phyloP scores from a whole-genome alignment of 2,888 invertebrate genomes.

The Cryptocephalus moraei region DNA sequence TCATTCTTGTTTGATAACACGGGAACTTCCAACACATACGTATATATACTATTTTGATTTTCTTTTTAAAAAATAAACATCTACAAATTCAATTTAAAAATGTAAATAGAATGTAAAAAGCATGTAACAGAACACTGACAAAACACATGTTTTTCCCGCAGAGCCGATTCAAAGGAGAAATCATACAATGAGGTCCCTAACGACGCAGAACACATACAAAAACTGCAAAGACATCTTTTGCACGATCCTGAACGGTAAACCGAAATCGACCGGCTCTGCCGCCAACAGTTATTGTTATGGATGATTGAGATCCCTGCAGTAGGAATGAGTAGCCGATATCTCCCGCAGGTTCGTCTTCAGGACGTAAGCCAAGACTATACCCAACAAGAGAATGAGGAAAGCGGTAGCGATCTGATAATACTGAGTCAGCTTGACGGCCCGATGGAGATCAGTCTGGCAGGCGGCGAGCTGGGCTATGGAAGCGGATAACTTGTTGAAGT shows the following conservation, averaged over 20 bases:
- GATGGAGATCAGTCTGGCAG: slow-evolving; percentile 39
- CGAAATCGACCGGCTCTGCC: slow-evolving; percentile 19
- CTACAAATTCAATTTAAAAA: too few relatives aligned
- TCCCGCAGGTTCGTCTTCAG: slow-evolving; percentile 8
- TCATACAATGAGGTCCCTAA: slow-evolving; percentile 4
- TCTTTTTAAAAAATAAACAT: too few relatives aligned
- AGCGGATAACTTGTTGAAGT: slow-evolving; percentile 25
- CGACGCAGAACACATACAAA: slow-evolving; percentile 21
- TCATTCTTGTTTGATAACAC: too few relatives aligned
- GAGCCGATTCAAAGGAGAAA: background rate
- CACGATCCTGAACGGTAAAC: slow-evolving; percentile 19
- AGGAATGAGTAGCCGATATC: slow-evolving; percentile 9
- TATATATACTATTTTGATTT: too few relatives aligned
- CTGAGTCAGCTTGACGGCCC: slow-evolving; percentile 41
- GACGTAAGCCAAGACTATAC: slow-evolving; percentile 16
- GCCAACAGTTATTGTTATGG: slow-evolving; percentile 30
- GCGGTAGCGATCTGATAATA: slow-evolving; percentile 44
- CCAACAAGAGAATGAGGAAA: slow-evolving; percentile 34
- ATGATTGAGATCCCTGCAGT: slow-evolving; percentile 15
- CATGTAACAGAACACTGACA: background rate
- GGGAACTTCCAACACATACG: too few relatives aligned
- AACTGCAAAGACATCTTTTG: slow-evolving; percentile 22
- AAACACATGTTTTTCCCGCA: background rate
- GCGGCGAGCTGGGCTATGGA: slow-evolving; percentile 36
- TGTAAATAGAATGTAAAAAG: too few relatives aligned